A percentile compares a stretch with the other conserved stretches of the same genome.
Evolutionary conservation across 2,113 vertebrate species (phyloP).

Genomic region (Arenaria interpres): DNA sequence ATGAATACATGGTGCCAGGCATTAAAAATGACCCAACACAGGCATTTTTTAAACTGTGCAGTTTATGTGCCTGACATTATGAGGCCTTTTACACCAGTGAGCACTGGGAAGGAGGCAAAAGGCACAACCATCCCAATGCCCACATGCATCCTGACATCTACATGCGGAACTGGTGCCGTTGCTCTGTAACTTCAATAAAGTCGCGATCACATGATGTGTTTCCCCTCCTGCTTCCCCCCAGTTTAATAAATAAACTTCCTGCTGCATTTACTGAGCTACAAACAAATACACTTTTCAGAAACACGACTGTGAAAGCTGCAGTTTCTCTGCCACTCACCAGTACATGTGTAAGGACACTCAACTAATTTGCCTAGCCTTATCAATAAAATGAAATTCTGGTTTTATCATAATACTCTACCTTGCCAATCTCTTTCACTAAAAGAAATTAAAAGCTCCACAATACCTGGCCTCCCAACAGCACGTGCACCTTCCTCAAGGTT

Average conservation of each 20-base stretch:
- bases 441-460: not conserved
- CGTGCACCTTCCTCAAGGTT: not conserved
- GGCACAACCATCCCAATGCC: not conserved
- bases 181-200: not conserved
- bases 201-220: rapidly evolving
- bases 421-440: not conserved
- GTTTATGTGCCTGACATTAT: not conserved
- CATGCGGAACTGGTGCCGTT: not conserved
- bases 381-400: not conserved
- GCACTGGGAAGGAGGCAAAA: not conserved
- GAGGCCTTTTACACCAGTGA: rapidly evolving
- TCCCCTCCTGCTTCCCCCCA: not conserved
- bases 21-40: not conserved
- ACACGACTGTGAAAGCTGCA: not conserved
- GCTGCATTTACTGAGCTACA: not conserved
- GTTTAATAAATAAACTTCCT: not conserved
- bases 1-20: not conserved
- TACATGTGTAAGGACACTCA: rapidly evolving
- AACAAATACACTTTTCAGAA: not conserved
- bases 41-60: not conserved
- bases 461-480: not conserved
- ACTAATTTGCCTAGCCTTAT: not conserved
- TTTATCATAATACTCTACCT: not conserved
- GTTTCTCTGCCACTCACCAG: not conserved
- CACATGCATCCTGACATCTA: not conserved